Evolutionary conservation across 2,113 vertebrate species (phyloP), one percentile per base, ranked within the genome.

Genomic region (Leptobrachium ailaonicum): DNA sequence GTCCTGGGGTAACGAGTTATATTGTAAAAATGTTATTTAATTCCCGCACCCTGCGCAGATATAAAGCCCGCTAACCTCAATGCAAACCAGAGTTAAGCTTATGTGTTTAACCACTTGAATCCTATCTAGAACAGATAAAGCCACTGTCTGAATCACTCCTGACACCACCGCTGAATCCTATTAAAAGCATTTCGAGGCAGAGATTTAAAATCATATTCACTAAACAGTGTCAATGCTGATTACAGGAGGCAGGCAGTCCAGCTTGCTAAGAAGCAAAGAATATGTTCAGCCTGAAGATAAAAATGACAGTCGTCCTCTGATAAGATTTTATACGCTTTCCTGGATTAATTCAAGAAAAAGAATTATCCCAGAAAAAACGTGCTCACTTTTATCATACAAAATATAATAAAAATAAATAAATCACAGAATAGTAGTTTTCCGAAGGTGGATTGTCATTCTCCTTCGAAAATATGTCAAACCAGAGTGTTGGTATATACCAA

Each of bases 21-120:
- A 80, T 79, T 79, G 63, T 80, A 73, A 66, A 68, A 73, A 73
- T 74, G 71, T 73, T 74, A 73, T 73, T 80, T 73, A 68, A 80
- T 66, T 74, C 71, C 45, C 32, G 64, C 50, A 62, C 50, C 78
- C 78, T 67, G 71, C 44, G 45, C 63, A 12, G 71, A 66, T 58
- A 79, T 66, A 68, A 74, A 73, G 63, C 63, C 20, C n/a, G 20
- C 71, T 74, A 41, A 73, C 78, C 78, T 68, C 71, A 44, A 68
- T 73, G 78, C 47, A 80, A 71, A 78, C 76, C n/a, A 67, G 68
- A 78, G 56, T 78, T 78, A 78, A 78, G 76, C 76, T 62, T 50
- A 62, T 63, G 76, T 71, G 76, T 71, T 78, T 71, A 78, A 78
- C 67, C 69, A 56, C 76, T 78, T 78, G 54, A 70, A 71, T 63